These are phyloP conservation scores for Hydraecia micacea DNA, from an alignment of 2,888 invertebrate genomes.

Conservation along the genomic window DNA sequence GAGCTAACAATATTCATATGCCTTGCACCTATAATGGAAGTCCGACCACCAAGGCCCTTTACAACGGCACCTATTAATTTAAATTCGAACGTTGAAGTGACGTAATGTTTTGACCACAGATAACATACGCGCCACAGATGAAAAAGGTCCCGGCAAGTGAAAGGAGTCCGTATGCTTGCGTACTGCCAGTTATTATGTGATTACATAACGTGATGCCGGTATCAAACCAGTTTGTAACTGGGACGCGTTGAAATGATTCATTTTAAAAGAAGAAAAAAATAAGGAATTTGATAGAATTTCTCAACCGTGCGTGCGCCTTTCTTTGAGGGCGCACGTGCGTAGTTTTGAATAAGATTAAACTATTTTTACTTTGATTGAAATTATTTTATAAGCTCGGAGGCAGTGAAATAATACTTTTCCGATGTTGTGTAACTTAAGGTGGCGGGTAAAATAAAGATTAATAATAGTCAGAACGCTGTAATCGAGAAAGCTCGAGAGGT, in stretches of 20 bases:
- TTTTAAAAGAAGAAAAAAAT: constrained; percentile 51
- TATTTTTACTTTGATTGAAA: neutral
- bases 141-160: constrained; percentile 79
- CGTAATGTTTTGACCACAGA: constrained; percentile 60
- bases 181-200: constrained; percentile 68
- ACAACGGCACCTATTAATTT: constrained; percentile 21
- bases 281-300: constrained; percentile 46
- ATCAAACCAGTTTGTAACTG: constrained; percentile 65
- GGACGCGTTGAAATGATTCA: constrained; percentile 64
- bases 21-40: constrained; percentile 8
- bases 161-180: constrained; percentile 73
- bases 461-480: constrained; percentile 2
- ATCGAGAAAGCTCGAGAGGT: constrained; percentile 32
- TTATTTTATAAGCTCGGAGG: constrained; percentile 1
- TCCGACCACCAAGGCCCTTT: constrained; percentile 31
- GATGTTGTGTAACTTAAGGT: constrained; percentile 15
- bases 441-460: neutral
- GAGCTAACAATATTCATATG: constrained; percentile 3
- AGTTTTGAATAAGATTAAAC: constrained; percentile 23
- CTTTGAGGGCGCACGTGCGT: constrained; percentile 39
- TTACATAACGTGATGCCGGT: constrained; percentile 73
- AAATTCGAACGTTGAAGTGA: constrained; percentile 48
- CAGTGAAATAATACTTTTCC: constrained; percentile 10
- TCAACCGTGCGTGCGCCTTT: constrained; percentile 13
- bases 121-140: constrained; percentile 71